Percentiles rank a stretch among this genome's conserved stretches.
Conservation (phyloP, 2,113 vertebrate genomes). For the Hyperoodon ampullatus region DNA sequence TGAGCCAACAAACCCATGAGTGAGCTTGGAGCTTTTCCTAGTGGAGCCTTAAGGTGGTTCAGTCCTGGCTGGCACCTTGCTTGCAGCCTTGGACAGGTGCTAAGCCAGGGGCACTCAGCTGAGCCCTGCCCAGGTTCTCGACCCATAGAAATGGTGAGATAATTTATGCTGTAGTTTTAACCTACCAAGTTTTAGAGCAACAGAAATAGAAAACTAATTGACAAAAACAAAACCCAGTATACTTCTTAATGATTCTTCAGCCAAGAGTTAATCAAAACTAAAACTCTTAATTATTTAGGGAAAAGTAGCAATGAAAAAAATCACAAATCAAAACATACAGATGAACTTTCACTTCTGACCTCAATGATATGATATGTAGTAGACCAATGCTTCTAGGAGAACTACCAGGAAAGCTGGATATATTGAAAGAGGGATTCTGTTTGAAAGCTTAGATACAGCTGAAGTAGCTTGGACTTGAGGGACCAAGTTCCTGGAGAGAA, state of each 20-base stretch:
- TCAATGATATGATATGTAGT: neutral
- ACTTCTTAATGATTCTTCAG: neutral
- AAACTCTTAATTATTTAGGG: neutral
- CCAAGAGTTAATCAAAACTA: neutral
- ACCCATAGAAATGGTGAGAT: neutral
- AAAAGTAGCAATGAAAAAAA: neutral
- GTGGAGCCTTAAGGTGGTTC: neutral
- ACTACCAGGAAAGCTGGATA: neutral
- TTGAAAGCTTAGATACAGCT: neutral
- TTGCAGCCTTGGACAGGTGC: neutral
- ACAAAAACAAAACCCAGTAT: neutral
- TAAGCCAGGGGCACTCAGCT: neutral
- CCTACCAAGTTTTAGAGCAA: neutral
- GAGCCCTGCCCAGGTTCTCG: neutral
- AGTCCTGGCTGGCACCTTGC: neutral
- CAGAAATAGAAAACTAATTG: neutral
- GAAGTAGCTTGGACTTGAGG: neutral
- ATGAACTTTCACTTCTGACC: neutral
- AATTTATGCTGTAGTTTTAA: neutral
- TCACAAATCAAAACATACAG: neutral
- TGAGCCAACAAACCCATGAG: neutral
- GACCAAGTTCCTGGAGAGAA: neutral
- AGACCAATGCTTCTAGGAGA: neutral
- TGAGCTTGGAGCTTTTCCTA: neutral
- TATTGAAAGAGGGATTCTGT: neutral